Base-by-base conservation (phyloP, 2,113 vertebrate genomes). In the Bujurquina vittata region DNA sequence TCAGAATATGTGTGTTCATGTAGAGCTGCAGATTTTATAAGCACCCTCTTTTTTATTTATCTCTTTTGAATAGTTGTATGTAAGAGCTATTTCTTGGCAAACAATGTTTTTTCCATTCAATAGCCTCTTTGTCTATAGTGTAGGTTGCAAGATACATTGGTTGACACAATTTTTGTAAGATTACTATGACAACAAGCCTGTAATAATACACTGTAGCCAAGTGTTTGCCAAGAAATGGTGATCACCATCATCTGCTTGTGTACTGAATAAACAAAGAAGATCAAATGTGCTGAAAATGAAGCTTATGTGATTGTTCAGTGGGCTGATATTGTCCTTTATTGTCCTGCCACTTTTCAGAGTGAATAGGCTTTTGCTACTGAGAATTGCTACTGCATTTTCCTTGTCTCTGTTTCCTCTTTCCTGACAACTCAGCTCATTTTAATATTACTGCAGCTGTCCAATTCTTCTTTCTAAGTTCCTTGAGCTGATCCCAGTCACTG, bases 81-180 rank as follows among this genome's bases (percentile, higher is more conserved):
- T 20, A 29, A 6, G 12, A 46, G 17, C 14, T n/a, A 52, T 52
- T 33, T 61, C 20, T 77, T 46, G 0, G 10, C 29, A 22, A 52
- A 52, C 43, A 72, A 72, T 18, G 46, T 11, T 54, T 56, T 35
- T 33, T 57, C 54, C 56, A 52, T 35, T 40, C 49, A 72, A 54
- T 14, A 52, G 67, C 26, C 67, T 72, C 67, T n/a, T 46, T 72
- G 65, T 72, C 65, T 72, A 46, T 23, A 52, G 65, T 52, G 65
- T 4, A 31, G 23, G 43, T 52, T 3, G 67, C 31, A 54, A 72
- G 17, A n/a, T 52, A 1, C 52, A 26, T 72, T 31, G 65, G 67
- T 72, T 33, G 67, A 26, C 11, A 60, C 37, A 3, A 23, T 60
- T 77, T 33, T 33, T 58, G 33, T 56, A 31, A 29, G 37, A 43